These are phyloP conservation scores for Gephyroberyx darwinii DNA, from an alignment of 2,797 vertebrate genomes.

Conservation along the genomic window DNA sequence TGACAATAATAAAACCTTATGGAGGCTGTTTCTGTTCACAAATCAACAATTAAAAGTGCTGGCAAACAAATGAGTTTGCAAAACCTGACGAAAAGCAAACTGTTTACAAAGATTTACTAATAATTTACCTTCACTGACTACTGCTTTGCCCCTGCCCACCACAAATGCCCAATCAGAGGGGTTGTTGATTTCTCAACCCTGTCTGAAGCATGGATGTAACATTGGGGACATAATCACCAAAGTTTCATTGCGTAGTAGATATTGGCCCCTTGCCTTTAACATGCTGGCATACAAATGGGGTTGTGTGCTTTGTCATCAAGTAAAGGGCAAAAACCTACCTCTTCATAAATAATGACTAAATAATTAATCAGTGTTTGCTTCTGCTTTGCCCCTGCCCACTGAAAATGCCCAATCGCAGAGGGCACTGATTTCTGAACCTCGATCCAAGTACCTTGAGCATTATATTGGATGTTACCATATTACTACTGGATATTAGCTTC, in stretches of 20 bases:
- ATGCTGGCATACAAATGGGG: neutral
- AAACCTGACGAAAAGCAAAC: slow-evolving; percentile 25
- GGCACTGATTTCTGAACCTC: neutral
- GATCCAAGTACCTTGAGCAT: neutral
- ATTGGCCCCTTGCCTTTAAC: neutral
- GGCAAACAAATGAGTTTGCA: slow-evolving; percentile 50
- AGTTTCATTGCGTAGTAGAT: slow-evolving; percentile 29
- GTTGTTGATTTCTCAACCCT: slow-evolving; percentile 31
- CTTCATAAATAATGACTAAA: neutral
- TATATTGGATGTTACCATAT: neutral
- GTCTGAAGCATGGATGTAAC: slow-evolving; percentile 60
- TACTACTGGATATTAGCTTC: neutral
- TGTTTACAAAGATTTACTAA: slow-evolving; percentile 67
- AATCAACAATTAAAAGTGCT: slow-evolving; percentile 62
- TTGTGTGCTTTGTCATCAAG: slow-evolving; percentile 7
- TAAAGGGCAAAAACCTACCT: neutral
- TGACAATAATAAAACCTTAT: slow-evolving; percentile 19
- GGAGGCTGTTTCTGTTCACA: slow-evolving; percentile 37
- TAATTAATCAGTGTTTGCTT: neutral
- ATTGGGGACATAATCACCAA: slow-evolving; percentile 18
- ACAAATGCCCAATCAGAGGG: slow-evolving; percentile 60
- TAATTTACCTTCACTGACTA: slow-evolving; percentile 70
- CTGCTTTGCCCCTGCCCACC: slow-evolving; percentile 54
- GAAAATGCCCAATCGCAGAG: neutral
- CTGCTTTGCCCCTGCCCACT: neutral